Base-by-base conservation (phyloP, 2,888 invertebrate species). In the Eupithecia pulchellata region DNA sequence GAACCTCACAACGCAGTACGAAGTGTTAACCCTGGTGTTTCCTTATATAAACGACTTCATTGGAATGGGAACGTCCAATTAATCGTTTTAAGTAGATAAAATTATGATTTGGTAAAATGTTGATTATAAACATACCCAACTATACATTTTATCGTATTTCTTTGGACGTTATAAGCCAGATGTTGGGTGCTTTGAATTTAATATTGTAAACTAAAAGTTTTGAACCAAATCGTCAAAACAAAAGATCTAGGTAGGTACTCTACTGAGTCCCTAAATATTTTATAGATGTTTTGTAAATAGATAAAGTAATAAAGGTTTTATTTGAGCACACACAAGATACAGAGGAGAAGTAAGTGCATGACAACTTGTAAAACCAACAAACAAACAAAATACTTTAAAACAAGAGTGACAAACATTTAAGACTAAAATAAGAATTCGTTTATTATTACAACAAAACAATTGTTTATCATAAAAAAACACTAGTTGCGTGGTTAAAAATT, bases 1-100 rank as follows among this genome's bases (percentile, higher is more conserved):
- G 47, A 20, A 25, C 29, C 58, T n/a, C 64, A 30, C 63, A 29
- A 47, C 30, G 52, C 64, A 64, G 47, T 64, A 64, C 47, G 30
- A 64, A 64, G 30, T 20, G 47, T 47, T 47, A 64, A 52, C 64
- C 64, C 64, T 64, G 47, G 52, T 13, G 39, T 63, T 47, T 14
- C 47, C 47, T 55, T 20, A 11, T 57, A 42, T 6, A 39, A n/a
- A n/a, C n/a, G n/a, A n/a, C n/a, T 55, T 13, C 5, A 55, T 27
- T 55, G 27, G n/a, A n/a, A n/a, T 55, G 14, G 27, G 8, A 27
- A 57, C 4, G 14, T 14, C n/a, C 55, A 14, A 55, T 8, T 5
- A 27, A 25, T 25, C 52, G 20, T 14, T 57, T 57, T 57, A 27
- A 6, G 6, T 20, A 20, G 9, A 20, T n/a, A n/a, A 17, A n/a